Percentiles rank a stretch among this genome's conserved stretches.
These are phyloP conservation scores for Ondatra zibethicus DNA, from an alignment of 2,113 vertebrate genomes.

Conservation along the genomic window DNA sequence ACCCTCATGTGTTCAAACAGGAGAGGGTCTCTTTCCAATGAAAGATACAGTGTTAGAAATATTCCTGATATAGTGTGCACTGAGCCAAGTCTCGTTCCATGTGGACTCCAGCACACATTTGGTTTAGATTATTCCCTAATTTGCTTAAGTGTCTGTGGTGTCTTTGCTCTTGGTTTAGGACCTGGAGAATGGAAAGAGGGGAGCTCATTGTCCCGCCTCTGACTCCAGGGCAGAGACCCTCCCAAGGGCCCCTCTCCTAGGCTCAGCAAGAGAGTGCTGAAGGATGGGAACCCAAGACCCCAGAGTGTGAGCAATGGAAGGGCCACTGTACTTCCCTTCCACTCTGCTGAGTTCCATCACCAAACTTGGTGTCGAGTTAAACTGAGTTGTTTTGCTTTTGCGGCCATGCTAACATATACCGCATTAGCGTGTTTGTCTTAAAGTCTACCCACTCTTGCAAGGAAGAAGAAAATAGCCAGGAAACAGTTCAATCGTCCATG, in stretches of 20 bases:
- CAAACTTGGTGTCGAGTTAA: constrained; percentile 46
- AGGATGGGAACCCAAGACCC: background rate
- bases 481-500: constrained; percentile 64
- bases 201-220: background rate
- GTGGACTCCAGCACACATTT: constrained; percentile 72
- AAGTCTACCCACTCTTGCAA: constrained; percentile 71
- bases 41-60: constrained; percentile 7
- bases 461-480: constrained; percentile 62
- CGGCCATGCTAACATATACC: constrained; percentile 72
- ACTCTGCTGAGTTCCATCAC: background rate
- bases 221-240: constrained; percentile 38
- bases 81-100: background rate
- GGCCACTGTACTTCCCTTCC: background rate
- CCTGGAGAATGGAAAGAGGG: constrained; percentile 46
- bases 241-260: background rate
- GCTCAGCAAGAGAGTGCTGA: background rate
- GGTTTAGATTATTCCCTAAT: constrained; percentile 81
- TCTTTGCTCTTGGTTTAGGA: constrained; percentile 69
- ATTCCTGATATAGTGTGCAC: background rate
- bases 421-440: constrained; percentile 80
- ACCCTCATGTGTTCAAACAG: background rate
- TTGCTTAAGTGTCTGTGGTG: constrained; percentile 80
- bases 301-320: background rate
- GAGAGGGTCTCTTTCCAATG: background rate
- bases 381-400: constrained; percentile 74